A percentile compares a stretch with the other conserved stretches of the same genome.
These are phyloP conservation scores for Hoplostethus mediterraneus DNA, from an alignment of 2,797 vertebrate species.

Conservation along the genomic window DNA sequence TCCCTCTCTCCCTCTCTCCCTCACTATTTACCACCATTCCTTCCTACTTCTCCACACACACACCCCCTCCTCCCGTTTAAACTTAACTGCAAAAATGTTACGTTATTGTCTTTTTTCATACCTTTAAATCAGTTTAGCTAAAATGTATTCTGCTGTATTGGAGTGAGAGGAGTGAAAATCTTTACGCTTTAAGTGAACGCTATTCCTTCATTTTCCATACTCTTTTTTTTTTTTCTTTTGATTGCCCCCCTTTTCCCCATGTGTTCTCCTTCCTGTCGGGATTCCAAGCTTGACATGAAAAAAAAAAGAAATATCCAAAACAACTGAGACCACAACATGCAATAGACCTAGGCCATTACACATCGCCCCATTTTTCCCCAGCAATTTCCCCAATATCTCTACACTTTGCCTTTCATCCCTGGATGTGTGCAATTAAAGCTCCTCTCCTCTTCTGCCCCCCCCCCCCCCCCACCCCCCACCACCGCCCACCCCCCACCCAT, in stretches of 20 bases:
- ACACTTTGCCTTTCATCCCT: conserved; percentile 67
- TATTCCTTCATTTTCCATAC: conserved; percentile 51
- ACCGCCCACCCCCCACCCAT: conserved; percentile 58
- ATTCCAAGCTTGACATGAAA: conserved; percentile 84
- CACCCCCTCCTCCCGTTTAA: conserved; percentile 48
- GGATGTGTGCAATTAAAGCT: conserved; percentile 77
- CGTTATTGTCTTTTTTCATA: conserved; percentile 5
- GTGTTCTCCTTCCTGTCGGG: conserved; percentile 42
- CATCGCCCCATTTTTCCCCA: conserved; percentile 37
- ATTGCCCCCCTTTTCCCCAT: background rate
- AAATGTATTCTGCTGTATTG: conserved; percentile 1
- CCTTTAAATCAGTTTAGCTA: conserved; percentile 6
- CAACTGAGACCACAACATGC: conserved; percentile 51
- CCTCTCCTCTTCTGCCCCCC: conserved; percentile 62
- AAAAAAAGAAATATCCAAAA: conserved; percentile 65
- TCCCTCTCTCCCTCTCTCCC: conserved; percentile 27
- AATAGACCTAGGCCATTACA: conserved; percentile 42
- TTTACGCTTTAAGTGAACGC: background rate
- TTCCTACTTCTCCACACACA: conserved; percentile 56
- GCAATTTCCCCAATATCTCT: conserved; percentile 58
- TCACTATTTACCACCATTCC: conserved; percentile 40
- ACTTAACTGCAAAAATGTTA: conserved; percentile 39
- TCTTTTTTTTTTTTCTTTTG: conserved; percentile 27
- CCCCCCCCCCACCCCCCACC: conserved; percentile 34
- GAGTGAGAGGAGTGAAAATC: conserved; percentile 8